A percentile compares a stretch with the other conserved stretches of the same genome.
These are phyloP conservation scores for Petromus typicus DNA, from an alignment of 2,113 vertebrate genomes.

Conservation along the genomic window DNA sequence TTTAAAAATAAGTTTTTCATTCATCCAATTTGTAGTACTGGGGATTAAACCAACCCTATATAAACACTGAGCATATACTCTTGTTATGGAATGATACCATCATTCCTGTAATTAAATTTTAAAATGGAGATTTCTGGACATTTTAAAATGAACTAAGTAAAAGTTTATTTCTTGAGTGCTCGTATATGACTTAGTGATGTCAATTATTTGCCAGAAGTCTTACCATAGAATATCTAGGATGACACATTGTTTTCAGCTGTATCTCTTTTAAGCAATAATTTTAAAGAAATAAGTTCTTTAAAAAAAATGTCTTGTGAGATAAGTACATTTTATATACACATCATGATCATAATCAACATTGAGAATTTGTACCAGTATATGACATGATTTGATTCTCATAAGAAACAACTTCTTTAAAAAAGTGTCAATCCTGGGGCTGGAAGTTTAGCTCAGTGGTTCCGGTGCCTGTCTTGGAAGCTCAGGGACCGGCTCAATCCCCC, in stretches of 20 bases:
- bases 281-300: no score
- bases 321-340: no score
- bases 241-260: slow-evolving; percentile 5
- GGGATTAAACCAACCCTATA: background rate
- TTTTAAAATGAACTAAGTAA: slow-evolving; percentile 8
- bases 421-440: no score
- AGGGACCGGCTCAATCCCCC: background rate
- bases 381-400: no score
- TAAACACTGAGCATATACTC: background rate
- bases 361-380: no score
- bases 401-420: slow-evolving; percentile 28
- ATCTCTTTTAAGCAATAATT: slow-evolving; percentile 20
- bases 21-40: background rate
- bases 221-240: background rate
- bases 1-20: background rate
- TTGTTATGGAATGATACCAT: background rate
- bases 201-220: background rate
- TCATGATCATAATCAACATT: no score
- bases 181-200: background rate
- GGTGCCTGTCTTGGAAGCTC: no score
- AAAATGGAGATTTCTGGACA: background rate
- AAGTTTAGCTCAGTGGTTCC: no score
- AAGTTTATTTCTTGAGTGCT: background rate
- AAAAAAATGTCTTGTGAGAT: no score
- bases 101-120: background rate